These are phyloP conservation scores for Tetramorium bicarinatum DNA, from an alignment of 2,888 invertebrate genomes.

Conservation along the genomic window DNA sequence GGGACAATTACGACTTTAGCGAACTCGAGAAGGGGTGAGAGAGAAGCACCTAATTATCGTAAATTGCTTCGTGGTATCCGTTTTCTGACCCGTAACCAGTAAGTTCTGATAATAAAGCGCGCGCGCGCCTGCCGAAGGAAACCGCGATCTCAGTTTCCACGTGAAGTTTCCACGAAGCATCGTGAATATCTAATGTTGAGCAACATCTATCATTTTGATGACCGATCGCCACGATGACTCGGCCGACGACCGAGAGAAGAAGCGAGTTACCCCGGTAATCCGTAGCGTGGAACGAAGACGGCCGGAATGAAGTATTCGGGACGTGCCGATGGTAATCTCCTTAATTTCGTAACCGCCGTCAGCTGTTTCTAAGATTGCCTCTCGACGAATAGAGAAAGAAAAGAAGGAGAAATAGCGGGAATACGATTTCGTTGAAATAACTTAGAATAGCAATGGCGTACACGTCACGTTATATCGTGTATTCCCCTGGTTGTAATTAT, in stretches of 20 bases:
- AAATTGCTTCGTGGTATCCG: conserved; percentile 54
- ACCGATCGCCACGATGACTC: conserved; percentile 23
- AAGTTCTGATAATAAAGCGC: conserved; percentile 46
- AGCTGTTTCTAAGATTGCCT: conserved; percentile 54
- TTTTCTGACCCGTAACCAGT: conserved; percentile 46
- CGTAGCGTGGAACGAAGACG: conserved; percentile 19
- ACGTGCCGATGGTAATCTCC: conserved; percentile 47
- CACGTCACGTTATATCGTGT: conserved; percentile 5
- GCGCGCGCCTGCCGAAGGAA: background rate
- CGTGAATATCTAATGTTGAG: conserved; percentile 6
- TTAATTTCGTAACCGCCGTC: conserved; percentile 54
- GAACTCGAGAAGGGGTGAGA: conserved; percentile 21
- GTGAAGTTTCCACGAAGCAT: conserved; percentile 10
- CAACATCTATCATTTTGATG: conserved; percentile 42
- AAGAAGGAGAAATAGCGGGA: conserved; percentile 13
- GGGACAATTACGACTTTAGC: conserved; percentile 50
- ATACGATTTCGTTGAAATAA: conserved; percentile 35
- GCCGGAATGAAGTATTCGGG: conserved; percentile 9
- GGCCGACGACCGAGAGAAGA: background rate
- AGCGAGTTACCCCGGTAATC: background rate
- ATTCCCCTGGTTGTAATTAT: conserved; percentile 7
- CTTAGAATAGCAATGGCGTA: conserved; percentile 37
- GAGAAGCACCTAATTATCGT: conserved; percentile 52
- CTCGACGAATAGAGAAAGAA: background rate
- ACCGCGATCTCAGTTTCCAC: background rate